Evolutionary conservation across 1,140 invertebrate species (phyloP).

Genomic region (Drosophila pseudoobscura): DNA sequence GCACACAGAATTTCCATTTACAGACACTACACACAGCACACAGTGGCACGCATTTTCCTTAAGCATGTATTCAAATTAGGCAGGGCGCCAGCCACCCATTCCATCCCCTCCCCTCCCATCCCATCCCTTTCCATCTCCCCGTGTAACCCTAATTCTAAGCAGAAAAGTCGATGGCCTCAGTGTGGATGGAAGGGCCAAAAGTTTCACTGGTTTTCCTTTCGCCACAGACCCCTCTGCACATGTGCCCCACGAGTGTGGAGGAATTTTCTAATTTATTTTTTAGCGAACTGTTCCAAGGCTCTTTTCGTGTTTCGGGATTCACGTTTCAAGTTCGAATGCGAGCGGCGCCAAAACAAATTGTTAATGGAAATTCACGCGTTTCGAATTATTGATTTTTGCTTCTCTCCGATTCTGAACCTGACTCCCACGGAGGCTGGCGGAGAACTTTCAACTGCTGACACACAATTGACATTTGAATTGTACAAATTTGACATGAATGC

Average conservation of each 20-base stretch:
- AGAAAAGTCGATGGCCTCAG: slow-evolving; percentile 33
- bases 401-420: not conserved
- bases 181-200: slow-evolving; percentile 3
- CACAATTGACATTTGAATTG: slow-evolving; percentile 76
- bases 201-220: slow-evolving; percentile 1
- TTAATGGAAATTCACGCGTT: slow-evolving; percentile 74
- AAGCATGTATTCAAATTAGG: slow-evolving; percentile 73
- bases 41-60: slow-evolving; percentile 33
- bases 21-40: slow-evolving; percentile 35
- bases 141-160: slow-evolving; percentile 28
- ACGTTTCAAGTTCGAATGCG: slow-evolving; percentile 60
- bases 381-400: slow-evolving; percentile 73
- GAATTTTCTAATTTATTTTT: slow-evolving; percentile 83
- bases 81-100: slow-evolving; percentile 51
- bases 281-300: slow-evolving; percentile 78
- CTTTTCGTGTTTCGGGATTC: slow-evolving; percentile 40
- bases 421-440: slow-evolving; percentile 29
- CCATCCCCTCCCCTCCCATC: slow-evolving; percentile 19
- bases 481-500: slow-evolving; percentile 69
- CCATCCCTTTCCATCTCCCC: slow-evolving; percentile 8
- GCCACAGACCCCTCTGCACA: slow-evolving; percentile 38
- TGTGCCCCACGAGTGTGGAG: slow-evolving; percentile 66
- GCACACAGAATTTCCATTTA: slow-evolving; percentile 70
- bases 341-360: slow-evolving; percentile 70
- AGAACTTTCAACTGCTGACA: slow-evolving; percentile 52